Base-by-base conservation (phyloP, 2,888 invertebrate species). In the Melieria crassipennis region DNA sequence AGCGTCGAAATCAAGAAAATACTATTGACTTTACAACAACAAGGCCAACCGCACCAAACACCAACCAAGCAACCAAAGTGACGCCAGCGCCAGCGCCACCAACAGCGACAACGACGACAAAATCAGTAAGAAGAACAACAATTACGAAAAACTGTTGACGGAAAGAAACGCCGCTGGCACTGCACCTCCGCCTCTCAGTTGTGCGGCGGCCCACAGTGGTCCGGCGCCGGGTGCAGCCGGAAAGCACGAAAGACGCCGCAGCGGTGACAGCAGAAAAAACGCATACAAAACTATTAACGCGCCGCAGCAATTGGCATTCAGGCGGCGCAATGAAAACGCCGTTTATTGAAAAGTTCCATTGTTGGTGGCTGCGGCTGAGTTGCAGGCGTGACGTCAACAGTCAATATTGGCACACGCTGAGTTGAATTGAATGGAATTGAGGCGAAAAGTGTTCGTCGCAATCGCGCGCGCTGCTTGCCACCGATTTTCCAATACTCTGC, bases 281-380 rank as follows among this genome's bases (percentile, higher is more conserved):
- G 50, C 63, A 43, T 30, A 63, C 10, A 30, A 64, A 64, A 50
- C 64, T 64, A 64, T 64, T 64, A 64, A 43, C 64, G 64, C 52
- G 42, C 64, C 75, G 77, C 77, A 75, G 79, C 76, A 79, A 80
- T 80, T 80, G 80, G 79, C 80, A 80, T 82, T 83, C 80, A 81
- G 82, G 81, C 78, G 82, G 79, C 80, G 80, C 52, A 64, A 62
- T 62, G 48, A 64, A 64, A 64, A 64, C 42, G 64, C 81, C 82
- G 80, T 81, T 80, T 82, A 80, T 80, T 80, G 82, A 81, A 80
- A 80, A 80, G 72, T 80, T 80, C 81, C 78, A 10, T 63, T 45
- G 47, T 63, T 63, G 16, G n/a, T 47, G 30, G 30, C 30, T 1
- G 48, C 16, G 30, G 30, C 30, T 30, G 30, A 30, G 30, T 11